Evolutionary conservation across 2,113 vertebrate species (phyloP).

Genomic region (Paradoxurus hermaphroditus): DNA sequence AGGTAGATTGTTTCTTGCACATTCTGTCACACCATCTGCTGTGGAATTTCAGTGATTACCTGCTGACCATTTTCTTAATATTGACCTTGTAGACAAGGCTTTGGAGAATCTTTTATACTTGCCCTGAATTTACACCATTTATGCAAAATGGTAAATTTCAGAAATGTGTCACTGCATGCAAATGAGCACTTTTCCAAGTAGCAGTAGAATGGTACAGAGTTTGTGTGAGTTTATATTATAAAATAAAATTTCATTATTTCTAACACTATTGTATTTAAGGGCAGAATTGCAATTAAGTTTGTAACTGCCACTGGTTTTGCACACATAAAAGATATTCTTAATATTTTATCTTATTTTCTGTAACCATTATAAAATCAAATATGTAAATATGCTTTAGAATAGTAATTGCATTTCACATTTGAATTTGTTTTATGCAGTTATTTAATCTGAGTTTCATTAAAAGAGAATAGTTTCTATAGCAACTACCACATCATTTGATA

Average conservation of each 20-base stretch:
- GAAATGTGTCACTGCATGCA: constrained; percentile 47
- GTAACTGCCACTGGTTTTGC: constrained; percentile 38
- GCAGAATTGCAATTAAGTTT: constrained; percentile 66
- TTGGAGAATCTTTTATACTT: constrained; percentile 41
- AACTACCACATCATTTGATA: constrained; percentile 79
- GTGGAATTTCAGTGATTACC: neutral
- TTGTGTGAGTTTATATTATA: constrained; percentile 61
- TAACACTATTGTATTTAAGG: constrained; percentile 61
- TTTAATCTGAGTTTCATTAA: constrained; percentile 80
- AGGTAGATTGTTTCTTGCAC: neutral
- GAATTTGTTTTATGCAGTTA: constrained; percentile 78
- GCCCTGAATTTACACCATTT: constrained; percentile 48
- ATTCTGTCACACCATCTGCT: constrained; percentile 10
- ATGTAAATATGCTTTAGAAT: constrained; percentile 75
- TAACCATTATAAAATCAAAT: constrained; percentile 69
- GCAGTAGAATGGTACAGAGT: constrained; percentile 46
- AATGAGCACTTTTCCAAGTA: constrained; percentile 56
- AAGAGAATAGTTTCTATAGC: constrained; percentile 82
- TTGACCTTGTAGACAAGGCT: neutral
- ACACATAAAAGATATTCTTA: constrained; percentile 58
- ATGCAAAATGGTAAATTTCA: constrained; percentile 52
- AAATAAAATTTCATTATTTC: constrained; percentile 59
- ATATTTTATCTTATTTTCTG: constrained; percentile 68
- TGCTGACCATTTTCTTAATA: constrained; percentile 21
- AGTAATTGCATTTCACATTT: constrained; percentile 76